A percentile compares a stretch with the other conserved stretches of the same genome.
Conservation (phyloP, 2,888 invertebrate species). For the Lamellibrachia columna region DNA sequence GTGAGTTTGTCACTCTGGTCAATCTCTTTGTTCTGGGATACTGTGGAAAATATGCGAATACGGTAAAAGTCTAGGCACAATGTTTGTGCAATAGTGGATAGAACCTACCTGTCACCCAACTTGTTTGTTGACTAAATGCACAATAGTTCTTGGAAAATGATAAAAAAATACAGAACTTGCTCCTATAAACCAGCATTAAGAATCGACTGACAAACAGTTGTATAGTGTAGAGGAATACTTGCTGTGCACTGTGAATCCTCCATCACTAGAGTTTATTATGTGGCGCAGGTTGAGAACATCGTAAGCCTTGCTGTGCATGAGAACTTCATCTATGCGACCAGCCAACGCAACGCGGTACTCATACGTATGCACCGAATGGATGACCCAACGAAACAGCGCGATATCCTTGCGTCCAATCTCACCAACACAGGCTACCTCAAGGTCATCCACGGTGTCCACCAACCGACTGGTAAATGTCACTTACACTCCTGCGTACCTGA, state of each 20-base stretch:
- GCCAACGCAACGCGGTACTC: constrained; percentile 76
- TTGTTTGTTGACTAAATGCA: too few relatives aligned
- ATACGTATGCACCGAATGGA: constrained; percentile 72
- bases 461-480: constrained; percentile 23
- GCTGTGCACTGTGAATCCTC: neutral
- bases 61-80: too few relatives aligned
- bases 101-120: too few relatives aligned
- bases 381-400: neutral
- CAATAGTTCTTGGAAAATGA: too few relatives aligned
- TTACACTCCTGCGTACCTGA: neutral
- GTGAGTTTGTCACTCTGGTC: neutral
- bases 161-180: too few relatives aligned
- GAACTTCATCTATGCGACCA: constrained; percentile 78
- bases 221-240: neutral
- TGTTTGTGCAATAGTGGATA: too few relatives aligned
- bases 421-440: constrained; percentile 16
- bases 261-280: neutral
- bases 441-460: constrained; percentile 24
- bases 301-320: constrained; percentile 80
- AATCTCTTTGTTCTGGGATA: too few relatives aligned
- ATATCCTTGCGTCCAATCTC: neutral
- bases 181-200: too few relatives aligned
- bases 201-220: neutral
- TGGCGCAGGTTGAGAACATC: constrained; percentile 72
- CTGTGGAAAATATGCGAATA: too few relatives aligned